Percentiles rank a stretch among this genome's conserved stretches.
Conservation (phyloP, 2,113 vertebrate genomes). For the Oncorhynchus tshawytscha region DNA sequence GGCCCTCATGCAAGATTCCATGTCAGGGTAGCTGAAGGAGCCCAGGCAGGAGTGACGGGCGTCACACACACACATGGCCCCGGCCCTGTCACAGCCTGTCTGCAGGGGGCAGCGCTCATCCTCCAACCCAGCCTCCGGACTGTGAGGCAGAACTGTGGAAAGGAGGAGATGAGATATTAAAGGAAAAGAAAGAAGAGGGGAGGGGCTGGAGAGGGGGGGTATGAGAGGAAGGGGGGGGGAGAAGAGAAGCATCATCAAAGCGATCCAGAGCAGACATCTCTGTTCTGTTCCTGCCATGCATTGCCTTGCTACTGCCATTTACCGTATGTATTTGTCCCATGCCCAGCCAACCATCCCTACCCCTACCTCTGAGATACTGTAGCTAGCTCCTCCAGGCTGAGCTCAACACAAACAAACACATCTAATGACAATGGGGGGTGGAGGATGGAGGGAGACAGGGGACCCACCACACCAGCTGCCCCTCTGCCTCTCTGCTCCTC, state of each 20-base stretch:
- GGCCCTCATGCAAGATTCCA: constrained; percentile 65
- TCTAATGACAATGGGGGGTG: neutral
- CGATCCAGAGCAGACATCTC: neutral
- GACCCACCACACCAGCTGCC: neutral
- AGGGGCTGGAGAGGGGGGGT: neutral
- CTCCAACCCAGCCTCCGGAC: constrained; percentile 64
- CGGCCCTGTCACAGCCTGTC: constrained; percentile 69
- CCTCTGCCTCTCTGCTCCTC: neutral
- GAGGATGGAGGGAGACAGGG: neutral
- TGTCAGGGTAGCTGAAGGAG: constrained; percentile 67
- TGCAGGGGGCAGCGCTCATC: constrained; percentile 71
- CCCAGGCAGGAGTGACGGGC: constrained; percentile 68
- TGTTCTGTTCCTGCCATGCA: neutral
- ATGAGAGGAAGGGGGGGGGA: neutral
- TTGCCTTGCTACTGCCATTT: neutral
- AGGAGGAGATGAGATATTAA: neutral
- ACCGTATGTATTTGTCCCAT: too few relatives aligned
- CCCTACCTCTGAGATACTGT: neutral
- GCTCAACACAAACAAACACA: neutral
- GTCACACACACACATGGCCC: constrained; percentile 70
- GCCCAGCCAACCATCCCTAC: neutral
- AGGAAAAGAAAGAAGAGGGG: neutral
- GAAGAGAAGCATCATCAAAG: neutral
- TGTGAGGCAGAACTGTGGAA: constrained; percentile 55
- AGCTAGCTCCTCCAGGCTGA: neutral